Base-by-base conservation (phyloP, 1,140 invertebrate genomes). In the Apis laboriosa region DNA sequence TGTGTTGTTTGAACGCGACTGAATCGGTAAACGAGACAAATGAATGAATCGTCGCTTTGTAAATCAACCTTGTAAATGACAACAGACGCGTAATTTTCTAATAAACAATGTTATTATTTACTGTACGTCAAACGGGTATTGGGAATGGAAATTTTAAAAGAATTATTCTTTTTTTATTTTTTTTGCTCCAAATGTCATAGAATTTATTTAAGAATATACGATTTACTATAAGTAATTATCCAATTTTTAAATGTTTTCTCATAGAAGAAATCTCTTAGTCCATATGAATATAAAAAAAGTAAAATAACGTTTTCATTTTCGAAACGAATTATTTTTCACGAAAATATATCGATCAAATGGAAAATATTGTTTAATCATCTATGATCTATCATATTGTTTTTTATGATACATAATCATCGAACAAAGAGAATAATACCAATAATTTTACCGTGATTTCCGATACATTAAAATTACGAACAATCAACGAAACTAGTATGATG, bases 61-160 rank as follows among this genome's bases (percentile, higher is more conserved):
- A 53, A 70, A 76, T 76, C 73, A 55, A 81, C 80, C 58, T 63
- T 77, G 75, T 17, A 58, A 71, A n/a, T 71, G n/a, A 64, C 60
- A 67, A 19, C 49, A 43, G 73, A 58, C n/a, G 17, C 73, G 64
- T 68, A 77, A 77, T 82, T 76, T 76, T 43, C 72, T 58, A 75
- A 56, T 75, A 75, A 75, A 75, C 53, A 77, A 43, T 12, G 64
- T 70, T 55, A 55, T 15, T 21, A 61, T 15, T 28, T 49, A 15
- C 8, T 51, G 0, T 49, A 9, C 19, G 13, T 58, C 24, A 8
- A 61, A 12, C n/a, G n/a, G 21, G 43, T 34, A n/a, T n/a, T 28
- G 21, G 13, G 66, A 11, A 83, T 66, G 67, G 56, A 53, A 58
- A 56, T 72, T 72, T 28, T 21, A 9, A 34, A 70, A 43, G 28